Evolutionary conservation across 1,140 invertebrate species (phyloP), one percentile per base, ranked within the genome.

Genomic region (Teleogryllus occipitalis): DNA sequence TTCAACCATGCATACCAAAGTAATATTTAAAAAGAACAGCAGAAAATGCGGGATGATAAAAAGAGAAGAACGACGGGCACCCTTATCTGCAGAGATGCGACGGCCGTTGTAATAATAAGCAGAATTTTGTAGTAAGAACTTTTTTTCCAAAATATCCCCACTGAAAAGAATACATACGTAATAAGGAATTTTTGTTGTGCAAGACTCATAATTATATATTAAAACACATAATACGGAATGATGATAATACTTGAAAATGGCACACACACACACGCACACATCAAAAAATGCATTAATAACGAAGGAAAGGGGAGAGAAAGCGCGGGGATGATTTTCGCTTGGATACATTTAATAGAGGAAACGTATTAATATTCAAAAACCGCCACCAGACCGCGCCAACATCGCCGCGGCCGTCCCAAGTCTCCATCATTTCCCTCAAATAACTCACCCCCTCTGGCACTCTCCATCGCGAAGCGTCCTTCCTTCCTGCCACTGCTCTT

Each of bases 1-100:
- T 21, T 77, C 76, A 77, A n/a, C 46, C 76, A 77, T 77, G 76
- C 76, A 77, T 77, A 77, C 7, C 7, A 48, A 77, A 77, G 76
- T 77, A 77, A 65, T 65, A 65, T 65, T 65, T 65, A 65, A 65
- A 65, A 65, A 65, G 54, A 65, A 65, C 54, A 18, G 54, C 54
- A 65, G 54, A 65, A 39, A 65, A 18, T 65, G 54, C 54, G 54
- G 5, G 76, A 18, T 49, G 76, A 77, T 48, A 48, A 77, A 22
- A 47, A 21, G n/a, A 77, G 21, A 21, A 77, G n/a, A 18, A 49
- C 48, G 48, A 77, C 47, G 21, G 47, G 8, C 8, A 12, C 5
- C 21, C 47, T 76, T 76, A 39, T 47, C 39, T n/a, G 18, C 22
- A 8, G 18, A 48, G 47, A 77, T 15, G 18, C 54, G 54, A 65